Evolutionary conservation across 2,113 vertebrate genomes (phyloP).

Genomic region (Castor canadensis): DNA sequence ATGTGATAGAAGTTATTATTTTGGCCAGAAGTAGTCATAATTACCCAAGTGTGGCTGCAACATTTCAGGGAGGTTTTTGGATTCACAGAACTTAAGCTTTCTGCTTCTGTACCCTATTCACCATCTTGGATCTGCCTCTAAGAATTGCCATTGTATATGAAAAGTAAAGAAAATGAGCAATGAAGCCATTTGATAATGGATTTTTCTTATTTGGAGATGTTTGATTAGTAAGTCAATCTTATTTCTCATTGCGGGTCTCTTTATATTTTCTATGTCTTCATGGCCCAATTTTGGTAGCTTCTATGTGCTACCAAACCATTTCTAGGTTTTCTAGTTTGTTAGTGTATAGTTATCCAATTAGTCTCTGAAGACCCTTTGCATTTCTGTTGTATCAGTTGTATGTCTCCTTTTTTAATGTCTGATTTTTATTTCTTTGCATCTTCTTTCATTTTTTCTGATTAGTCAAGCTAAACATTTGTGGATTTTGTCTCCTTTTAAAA

Average conservation of each 20-base stretch:
- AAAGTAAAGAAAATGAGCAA: not conserved
- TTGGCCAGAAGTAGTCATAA: too few species aligned
- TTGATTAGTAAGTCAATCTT: not conserved
- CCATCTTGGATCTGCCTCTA: too few species aligned
- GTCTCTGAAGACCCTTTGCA: not conserved
- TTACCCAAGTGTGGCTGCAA: too few species aligned
- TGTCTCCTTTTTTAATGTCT: not conserved
- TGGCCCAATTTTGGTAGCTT: too few species aligned
- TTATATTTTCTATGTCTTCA: not conserved
- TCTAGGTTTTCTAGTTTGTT: too few species aligned
- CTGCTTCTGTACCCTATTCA: too few species aligned
- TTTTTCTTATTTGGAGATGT: not conserved
- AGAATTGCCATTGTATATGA: too few species aligned
- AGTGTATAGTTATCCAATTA: too few species aligned
- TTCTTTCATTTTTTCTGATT: not conserved
- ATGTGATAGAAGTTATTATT: too few species aligned
- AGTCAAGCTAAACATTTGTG: not conserved
- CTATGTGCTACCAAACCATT: too few species aligned
- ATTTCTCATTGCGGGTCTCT: not conserved
- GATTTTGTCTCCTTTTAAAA: not conserved
- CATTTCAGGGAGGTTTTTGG: too few species aligned
- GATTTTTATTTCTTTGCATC: not conserved
- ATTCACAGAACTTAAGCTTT: too few species aligned
- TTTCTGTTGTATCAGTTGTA: not conserved
- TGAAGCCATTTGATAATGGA: not conserved